A percentile compares a stretch with the other conserved stretches of the same genome.
Evolutionary conservation across 2,888 invertebrate genomes (phyloP).

Genomic region (Conomelus anceps): DNA sequence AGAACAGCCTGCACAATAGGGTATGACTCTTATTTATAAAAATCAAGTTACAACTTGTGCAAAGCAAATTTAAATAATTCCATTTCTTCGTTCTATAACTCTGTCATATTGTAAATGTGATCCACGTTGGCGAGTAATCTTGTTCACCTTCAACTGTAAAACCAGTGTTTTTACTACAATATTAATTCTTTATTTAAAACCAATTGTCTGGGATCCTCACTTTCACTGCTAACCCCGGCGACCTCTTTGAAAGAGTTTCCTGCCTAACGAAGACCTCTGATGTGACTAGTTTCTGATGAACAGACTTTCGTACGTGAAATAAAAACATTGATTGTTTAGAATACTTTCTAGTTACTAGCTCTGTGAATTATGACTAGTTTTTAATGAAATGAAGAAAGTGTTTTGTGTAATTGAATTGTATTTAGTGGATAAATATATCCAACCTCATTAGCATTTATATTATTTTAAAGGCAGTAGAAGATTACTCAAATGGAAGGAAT

Average conservation of each 20-base stretch:
- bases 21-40: not conserved
- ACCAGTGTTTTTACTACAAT: too few relatives aligned
- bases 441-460: not conserved
- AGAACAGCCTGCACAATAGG: slow-evolving; percentile 9
- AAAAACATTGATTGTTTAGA: not conserved
- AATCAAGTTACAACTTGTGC: not conserved
- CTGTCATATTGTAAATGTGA: not conserved
- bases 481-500: not conserved
- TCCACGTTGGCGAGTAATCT: not conserved
- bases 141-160: not conserved
- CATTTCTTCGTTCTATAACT: not conserved
- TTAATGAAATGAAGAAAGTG: not conserved
- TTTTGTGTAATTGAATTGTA: not conserved
- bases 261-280: not conserved
- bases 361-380: not conserved
- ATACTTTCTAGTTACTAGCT: not conserved
- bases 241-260: not conserved
- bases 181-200: not conserved
- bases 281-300: not conserved
- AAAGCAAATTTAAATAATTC: not conserved
- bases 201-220: not conserved
- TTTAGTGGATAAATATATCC: not conserved
- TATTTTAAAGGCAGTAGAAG: not conserved
- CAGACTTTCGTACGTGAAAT: not conserved
- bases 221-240: too few relatives aligned